Percentiles rank a stretch among this genome's conserved stretches.
Evolutionary conservation across 1,140 invertebrate genomes (phyloP).

Genomic region (Euwallacea fornicatus): DNA sequence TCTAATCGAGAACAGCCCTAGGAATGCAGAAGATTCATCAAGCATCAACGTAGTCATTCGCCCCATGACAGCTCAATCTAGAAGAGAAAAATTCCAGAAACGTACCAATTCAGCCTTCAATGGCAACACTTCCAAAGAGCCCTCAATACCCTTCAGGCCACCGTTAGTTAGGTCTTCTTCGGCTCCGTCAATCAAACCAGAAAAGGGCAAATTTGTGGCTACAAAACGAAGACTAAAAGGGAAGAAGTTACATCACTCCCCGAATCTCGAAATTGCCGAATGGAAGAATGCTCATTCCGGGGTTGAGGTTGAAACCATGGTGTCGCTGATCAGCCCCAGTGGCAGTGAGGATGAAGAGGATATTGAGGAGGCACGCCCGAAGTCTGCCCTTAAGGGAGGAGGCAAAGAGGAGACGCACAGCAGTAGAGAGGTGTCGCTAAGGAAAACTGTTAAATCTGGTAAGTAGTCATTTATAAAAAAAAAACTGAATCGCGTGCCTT

Average conservation of each 20-base stretch:
- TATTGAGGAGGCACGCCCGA: slow-evolving; percentile 22
- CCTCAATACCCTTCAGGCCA: slow-evolving; percentile 35
- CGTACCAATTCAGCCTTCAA: slow-evolving; percentile 50
- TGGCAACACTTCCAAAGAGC: slow-evolving; percentile 36
- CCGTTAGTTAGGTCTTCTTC: slow-evolving; percentile 48
- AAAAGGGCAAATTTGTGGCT: slow-evolving; percentile 48
- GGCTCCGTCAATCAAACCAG: slow-evolving; percentile 43
- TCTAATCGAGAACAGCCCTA: slow-evolving; percentile 38
- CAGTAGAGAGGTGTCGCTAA: slow-evolving; percentile 41
- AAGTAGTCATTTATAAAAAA: slow-evolving; percentile 2
- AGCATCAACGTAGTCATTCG: slow-evolving; percentile 41
- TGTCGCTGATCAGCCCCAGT: slow-evolving; percentile 59
- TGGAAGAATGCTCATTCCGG: slow-evolving; percentile 33
- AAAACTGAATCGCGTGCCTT: background rate
- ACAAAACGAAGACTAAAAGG: slow-evolving; percentile 47
- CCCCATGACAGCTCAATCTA: slow-evolving; percentile 47
- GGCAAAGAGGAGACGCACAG: background rate
- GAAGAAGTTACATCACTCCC: slow-evolving; percentile 35
- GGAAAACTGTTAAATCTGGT: slow-evolving; percentile 56
- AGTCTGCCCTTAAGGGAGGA: slow-evolving; percentile 35
- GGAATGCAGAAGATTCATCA: slow-evolving; percentile 7
- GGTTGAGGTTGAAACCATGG: slow-evolving; percentile 60
- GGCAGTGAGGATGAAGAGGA: slow-evolving; percentile 58
- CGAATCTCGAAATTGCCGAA: slow-evolving; percentile 20
- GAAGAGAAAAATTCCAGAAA: slow-evolving; percentile 49